Base-by-base conservation (phyloP, 2,113 vertebrate genomes). In the Gorsachius goisagi region DNA sequence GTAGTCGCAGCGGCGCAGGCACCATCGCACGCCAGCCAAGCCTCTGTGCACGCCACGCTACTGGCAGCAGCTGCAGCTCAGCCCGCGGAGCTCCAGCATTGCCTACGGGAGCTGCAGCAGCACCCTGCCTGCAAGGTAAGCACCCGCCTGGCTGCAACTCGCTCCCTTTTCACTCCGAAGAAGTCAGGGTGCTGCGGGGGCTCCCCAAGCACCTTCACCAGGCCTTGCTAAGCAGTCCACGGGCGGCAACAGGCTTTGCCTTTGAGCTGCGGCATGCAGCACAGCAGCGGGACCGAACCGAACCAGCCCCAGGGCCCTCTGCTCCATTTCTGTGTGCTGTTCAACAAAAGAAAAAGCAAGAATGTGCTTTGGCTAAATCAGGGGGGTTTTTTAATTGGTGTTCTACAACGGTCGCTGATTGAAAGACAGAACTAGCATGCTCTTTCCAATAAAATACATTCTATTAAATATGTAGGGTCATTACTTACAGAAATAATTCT, bases 211-310 rank as follows among this genome's bases (percentile, higher is more conserved):
- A 49, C 41, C 14, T 58, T n/a, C 63, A 4, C 22, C 33, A 44
- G 68, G 73, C 53, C 45, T 4, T 4, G 35, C 27, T 19, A 9
- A 30, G 28, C 0, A 3, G 56, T 5, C 30, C 58, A 27, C 2
- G 2, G 27, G 35, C 5, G 20, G 20, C 33, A 76, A 23, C 4
- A 14, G 58, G 35, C 53, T 64, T 64, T 79, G 37, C 30, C 67
- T 60, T 64, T 2, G 6, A 83, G 39, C 49, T 59, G 41, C 2
- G 4, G 59, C 24, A 6, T 2, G 3, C 3, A 13, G 33, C 59
- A 37, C 55, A 44, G 59, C 0, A 0, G 32, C 49, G 39, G 45
- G 14, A 33, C 47, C 0, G 0, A 69, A 69, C 9, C 2, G 0
- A 85, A 15, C 22, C 28, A 59, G 35, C 9, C 44, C 32, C 85